A percentile compares a stretch with the other conserved stretches of the same genome.
Conservation (phyloP, 2,113 vertebrate species). For the Turnix velox region DNA sequence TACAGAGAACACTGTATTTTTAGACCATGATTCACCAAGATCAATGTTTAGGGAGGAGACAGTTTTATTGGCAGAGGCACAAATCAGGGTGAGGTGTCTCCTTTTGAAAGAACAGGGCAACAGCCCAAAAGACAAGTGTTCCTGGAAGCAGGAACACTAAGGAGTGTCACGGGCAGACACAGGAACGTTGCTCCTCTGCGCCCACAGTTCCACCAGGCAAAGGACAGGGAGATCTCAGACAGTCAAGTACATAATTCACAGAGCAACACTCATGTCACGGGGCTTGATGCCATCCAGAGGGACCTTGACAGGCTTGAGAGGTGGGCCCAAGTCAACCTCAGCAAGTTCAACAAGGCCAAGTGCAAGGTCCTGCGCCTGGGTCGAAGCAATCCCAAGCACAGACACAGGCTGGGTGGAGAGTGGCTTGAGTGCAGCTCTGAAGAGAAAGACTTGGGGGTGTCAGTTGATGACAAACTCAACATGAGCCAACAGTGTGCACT, state of each 20-base stretch:
- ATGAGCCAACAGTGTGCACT: too few relatives aligned
- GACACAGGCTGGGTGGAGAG: too few relatives aligned
- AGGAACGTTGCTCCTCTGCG: accelerated
- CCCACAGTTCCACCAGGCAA: accelerated
- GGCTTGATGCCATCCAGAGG: too few relatives aligned
- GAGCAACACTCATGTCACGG: background rate
- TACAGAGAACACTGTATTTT: background rate
- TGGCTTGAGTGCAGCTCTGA: too few relatives aligned
- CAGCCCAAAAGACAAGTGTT: background rate
- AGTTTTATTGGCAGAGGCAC: background rate
- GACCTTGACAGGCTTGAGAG: too few relatives aligned
- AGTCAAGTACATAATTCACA: background rate
- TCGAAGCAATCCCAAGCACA: too few relatives aligned
- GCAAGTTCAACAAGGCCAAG: too few relatives aligned
- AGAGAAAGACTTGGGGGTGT: too few relatives aligned
- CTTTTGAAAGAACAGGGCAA: background rate
- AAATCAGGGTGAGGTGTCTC: background rate
- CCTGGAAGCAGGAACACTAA: background rate
- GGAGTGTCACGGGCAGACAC: background rate
- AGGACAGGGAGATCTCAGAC: background rate
- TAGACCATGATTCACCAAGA: background rate
- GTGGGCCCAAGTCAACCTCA: too few relatives aligned
- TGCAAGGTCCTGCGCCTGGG: too few relatives aligned
- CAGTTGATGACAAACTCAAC: too few relatives aligned
- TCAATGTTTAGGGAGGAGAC: background rate